Evolutionary conservation across 2,797 vertebrate species (phyloP).

Genomic region (Cynodonichthys magdalenae): DNA sequence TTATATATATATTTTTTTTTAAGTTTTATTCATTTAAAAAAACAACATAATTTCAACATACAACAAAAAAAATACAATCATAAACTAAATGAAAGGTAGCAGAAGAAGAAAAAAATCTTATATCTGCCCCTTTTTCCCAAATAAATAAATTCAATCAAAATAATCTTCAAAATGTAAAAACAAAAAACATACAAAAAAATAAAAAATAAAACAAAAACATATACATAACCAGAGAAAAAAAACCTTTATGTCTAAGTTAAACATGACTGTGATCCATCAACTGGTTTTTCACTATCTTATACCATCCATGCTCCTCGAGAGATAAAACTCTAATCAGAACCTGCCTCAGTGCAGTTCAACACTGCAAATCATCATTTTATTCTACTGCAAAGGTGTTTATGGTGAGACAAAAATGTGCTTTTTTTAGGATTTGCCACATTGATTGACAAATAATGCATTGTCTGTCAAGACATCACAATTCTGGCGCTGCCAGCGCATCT

Average conservation of each 20-base stretch:
- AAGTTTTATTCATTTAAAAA: no score
- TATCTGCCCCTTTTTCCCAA: no score
- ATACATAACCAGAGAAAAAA: background rate
- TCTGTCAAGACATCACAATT: slow-evolving; percentile 62
- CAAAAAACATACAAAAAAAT: no score
- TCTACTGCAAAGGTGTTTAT: slow-evolving; percentile 30
- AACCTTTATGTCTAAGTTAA: background rate
- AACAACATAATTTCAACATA: no score
- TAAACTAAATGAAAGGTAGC: no score
- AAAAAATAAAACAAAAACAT: no score
- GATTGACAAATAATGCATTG: slow-evolving; percentile 43
- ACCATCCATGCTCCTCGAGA: background rate
- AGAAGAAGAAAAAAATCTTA: no score
- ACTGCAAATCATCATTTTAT: slow-evolving; percentile 28
- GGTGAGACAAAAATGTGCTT: slow-evolving; percentile 30
- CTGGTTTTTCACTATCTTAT: background rate
- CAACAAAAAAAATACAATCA: no score
- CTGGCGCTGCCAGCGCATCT: slow-evolving; percentile 65
- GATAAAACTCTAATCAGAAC: slow-evolving; percentile 6
- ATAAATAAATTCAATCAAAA: no score
- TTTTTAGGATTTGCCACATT: slow-evolving; percentile 38
- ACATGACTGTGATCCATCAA: background rate
- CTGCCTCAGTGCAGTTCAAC: slow-evolving; percentile 4
- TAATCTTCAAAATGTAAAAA: no score
- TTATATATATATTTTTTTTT: no score